Conservation (phyloP, 2,888 invertebrate species). For the Sphaerophoria taeniata region DNA sequence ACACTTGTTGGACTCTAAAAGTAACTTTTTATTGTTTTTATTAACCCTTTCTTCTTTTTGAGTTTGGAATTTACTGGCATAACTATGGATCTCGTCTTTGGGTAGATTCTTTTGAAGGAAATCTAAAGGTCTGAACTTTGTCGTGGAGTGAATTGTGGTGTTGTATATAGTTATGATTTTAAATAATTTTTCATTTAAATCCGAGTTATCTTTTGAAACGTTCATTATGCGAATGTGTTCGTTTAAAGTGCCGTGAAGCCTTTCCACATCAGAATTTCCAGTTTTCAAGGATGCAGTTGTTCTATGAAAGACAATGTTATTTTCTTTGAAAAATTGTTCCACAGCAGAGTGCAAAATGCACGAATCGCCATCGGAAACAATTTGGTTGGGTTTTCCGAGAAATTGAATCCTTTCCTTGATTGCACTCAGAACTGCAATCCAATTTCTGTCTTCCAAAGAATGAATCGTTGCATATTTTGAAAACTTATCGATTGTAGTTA, state of each 20-base stretch:
- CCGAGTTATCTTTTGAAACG: neutral
- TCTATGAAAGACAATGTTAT: neutral
- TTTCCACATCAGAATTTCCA: too few species aligned
- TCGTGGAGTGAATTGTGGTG: neutral
- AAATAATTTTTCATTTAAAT: neutral
- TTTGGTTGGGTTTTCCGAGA: neutral
- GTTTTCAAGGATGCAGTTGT: too few species aligned
- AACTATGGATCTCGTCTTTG: neutral
- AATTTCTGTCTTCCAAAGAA: neutral
- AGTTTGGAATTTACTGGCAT: neutral
- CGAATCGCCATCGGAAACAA: neutral
- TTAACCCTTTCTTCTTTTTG: neutral
- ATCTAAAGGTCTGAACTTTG: neutral
- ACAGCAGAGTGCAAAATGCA: neutral
- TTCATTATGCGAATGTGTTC: neutral
- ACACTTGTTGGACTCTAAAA: neutral
- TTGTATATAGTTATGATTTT: neutral
- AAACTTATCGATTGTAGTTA: too few species aligned
- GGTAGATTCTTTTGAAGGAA: neutral
- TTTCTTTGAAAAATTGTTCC: too few species aligned
- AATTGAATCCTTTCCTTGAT: constrained; percentile 7
- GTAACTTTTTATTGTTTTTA: neutral
- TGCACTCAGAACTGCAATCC: neutral
- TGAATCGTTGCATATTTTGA: constrained; percentile 4
- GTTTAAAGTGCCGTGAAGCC: too few species aligned